Percentiles rank a stretch among this genome's conserved stretches.
These are phyloP conservation scores for Stramonita haemastoma DNA, from an alignment of 2,888 invertebrate species.

Conservation along the genomic window DNA sequence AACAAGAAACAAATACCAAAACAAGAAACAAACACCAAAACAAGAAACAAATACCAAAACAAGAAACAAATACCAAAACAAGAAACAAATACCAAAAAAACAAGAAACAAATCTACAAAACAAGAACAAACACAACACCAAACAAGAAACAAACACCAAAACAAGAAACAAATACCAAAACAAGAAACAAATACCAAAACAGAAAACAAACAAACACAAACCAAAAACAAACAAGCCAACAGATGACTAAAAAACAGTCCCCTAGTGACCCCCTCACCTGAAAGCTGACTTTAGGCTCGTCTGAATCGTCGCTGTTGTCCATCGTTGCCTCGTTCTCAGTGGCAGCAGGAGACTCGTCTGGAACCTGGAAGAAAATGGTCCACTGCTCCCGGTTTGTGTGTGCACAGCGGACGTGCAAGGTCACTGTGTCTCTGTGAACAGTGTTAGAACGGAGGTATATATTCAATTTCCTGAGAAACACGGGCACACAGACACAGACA, in stretches of 20 bases:
- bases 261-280: not conserved
- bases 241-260: not conserved
- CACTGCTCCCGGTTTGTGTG: conserved; percentile 29
- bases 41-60: not conserved
- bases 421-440: conserved; percentile 22
- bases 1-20: not conserved
- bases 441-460: too few species aligned
- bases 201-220: too few species aligned
- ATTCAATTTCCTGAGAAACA: too few species aligned
- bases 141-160: too few species aligned
- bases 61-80: not conserved
- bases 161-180: not conserved
- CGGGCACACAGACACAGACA: too few species aligned
- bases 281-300: conserved; percentile 39
- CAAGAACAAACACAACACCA: not conserved
- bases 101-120: too few species aligned
- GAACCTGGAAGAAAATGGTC: conserved; percentile 20
- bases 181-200: not conserved
- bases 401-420: conserved; percentile 17
- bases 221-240: not conserved
- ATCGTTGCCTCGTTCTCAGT: not conserved
- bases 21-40: too few species aligned
- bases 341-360: not conserved
- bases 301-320: not conserved
- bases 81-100: too few species aligned